Base-by-base conservation (phyloP, 2,797 vertebrate genomes). In the Pempheris klunzingeri region DNA sequence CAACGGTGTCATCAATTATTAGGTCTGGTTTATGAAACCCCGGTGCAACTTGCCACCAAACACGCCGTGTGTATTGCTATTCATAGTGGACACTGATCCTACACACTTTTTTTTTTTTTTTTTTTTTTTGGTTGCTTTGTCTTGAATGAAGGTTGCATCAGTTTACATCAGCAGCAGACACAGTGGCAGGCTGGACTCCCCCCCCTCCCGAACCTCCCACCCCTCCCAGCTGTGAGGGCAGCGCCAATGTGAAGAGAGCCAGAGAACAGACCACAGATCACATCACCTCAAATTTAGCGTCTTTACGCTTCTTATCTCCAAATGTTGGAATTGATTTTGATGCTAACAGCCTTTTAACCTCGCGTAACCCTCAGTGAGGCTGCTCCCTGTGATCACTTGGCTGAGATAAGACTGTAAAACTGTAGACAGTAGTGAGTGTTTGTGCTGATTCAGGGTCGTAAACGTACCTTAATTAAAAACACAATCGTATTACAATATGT, bases 101-200 rank as follows among this genome's bases (percentile, higher is more conserved):
- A 20, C 61, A 22, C 66, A n/a, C 57, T 59, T 43, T 44, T n/a
- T 65, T 64, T 69, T 71, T 44, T n/a, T 65, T 64, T 69, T 71
- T 38, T 41, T 70, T 61, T 36, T 65, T 59, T 81, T n/a, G 49
- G 72, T 88, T 93, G 90, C 85, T 85, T 89, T 91, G 88, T 92
- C 77, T 91, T 90, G 74, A 79, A 85, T 84, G 78, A 90, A 90
- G 67, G 86, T 95, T 94, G 90, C 93, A 89, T 92, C 90, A 92
- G 80, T 90, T 94, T 95, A 89, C 92, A 89, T 94, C 93, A 94
- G 87, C 90, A 50, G 60, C 78, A 86, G 81, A 74, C 67, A 81
- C 86, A 81, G 85, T 87, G 82, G 78, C 76, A 83, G 50, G 58
- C 78, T 82, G 84, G 90, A 89, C 87, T 67, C 84, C 84, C 82